phyloP scores from a whole-genome alignment of 2,113 vertebrate genomes.

The Serinus canaria region DNA sequence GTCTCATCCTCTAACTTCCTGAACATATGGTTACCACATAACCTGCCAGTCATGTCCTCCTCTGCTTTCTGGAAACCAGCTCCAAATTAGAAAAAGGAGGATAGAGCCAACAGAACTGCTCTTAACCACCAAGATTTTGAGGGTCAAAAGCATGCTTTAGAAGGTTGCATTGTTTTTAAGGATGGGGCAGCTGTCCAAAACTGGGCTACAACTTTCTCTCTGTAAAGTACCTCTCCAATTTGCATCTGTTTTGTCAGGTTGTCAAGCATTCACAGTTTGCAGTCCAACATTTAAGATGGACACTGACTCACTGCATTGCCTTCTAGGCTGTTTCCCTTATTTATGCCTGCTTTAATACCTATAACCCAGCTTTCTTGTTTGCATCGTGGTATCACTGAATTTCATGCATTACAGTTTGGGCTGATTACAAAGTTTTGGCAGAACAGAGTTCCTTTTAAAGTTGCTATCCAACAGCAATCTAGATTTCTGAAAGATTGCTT shows the following conservation, averaged over 20 bases:
- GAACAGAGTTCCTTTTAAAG: neutral
- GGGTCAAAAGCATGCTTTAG: neutral
- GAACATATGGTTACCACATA: neutral
- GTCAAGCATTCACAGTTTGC: neutral
- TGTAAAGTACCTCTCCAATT: neutral
- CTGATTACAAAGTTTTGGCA: neutral
- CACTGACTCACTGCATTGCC: neutral
- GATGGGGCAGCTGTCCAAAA: neutral
- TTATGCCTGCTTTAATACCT: neutral
- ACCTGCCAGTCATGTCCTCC: neutral
- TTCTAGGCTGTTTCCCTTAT: neutral
- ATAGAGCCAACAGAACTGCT: neutral
- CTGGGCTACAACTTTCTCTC: neutral
- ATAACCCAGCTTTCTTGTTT: neutral
- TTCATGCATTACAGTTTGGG: neutral
- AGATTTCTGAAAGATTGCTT: neutral
- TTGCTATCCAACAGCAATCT: neutral
- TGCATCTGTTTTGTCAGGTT: neutral
- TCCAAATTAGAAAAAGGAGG: neutral
- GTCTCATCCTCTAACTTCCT: neutral
- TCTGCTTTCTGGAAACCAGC: neutral
- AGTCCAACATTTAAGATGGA: neutral
- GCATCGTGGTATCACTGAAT: neutral
- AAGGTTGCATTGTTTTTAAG: neutral
- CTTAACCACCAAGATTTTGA: neutral